Percentiles rank a stretch among this genome's conserved stretches.
Evolutionary conservation across 2,888 invertebrate species (phyloP).

Genomic region (Odontocerum albicorne): DNA sequence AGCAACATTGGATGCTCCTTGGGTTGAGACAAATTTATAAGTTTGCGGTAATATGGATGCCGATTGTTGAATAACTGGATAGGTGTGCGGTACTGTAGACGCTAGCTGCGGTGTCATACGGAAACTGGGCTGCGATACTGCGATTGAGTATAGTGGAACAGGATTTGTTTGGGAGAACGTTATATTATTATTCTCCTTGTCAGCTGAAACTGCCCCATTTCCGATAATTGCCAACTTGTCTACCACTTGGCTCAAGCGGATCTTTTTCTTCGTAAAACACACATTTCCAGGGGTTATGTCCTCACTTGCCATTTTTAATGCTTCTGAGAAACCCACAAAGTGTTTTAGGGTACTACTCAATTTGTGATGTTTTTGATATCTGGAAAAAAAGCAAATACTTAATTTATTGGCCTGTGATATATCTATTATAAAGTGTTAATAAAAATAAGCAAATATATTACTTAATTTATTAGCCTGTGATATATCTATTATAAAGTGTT

Average conservation of each 20-base stretch:
- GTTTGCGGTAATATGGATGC: not conserved
- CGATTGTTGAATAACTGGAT: constrained; percentile 1
- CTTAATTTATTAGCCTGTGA: too few species aligned
- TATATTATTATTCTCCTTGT: constrained; percentile 25
- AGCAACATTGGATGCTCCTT: too few species aligned
- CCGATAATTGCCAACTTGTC: constrained; percentile 25
- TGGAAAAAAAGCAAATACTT: too few species aligned
- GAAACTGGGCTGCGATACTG: not conserved
- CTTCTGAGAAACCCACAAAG: too few species aligned
- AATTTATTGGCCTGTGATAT: too few species aligned
- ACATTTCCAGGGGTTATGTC: not conserved
- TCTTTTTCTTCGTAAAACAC: constrained; percentile 15
- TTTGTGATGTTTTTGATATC: too few species aligned
- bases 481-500: too few species aligned
- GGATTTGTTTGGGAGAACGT: not conserved
- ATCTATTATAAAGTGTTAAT: too few species aligned
- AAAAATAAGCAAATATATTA: too few species aligned
- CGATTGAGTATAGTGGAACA: not conserved
- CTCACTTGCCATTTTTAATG: constrained; percentile 13
- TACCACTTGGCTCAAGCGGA: constrained; percentile 26
- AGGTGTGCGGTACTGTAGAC: constrained; percentile 8
- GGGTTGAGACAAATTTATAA: too few species aligned
- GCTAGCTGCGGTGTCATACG: constrained; percentile 10
- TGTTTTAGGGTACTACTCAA: too few species aligned
- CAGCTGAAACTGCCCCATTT: constrained; percentile 4